Percentiles rank a stretch among this genome's conserved stretches.
phyloP scores from a whole-genome alignment of 2,888 invertebrate species.

The Allophyes oxyacanthae region DNA sequence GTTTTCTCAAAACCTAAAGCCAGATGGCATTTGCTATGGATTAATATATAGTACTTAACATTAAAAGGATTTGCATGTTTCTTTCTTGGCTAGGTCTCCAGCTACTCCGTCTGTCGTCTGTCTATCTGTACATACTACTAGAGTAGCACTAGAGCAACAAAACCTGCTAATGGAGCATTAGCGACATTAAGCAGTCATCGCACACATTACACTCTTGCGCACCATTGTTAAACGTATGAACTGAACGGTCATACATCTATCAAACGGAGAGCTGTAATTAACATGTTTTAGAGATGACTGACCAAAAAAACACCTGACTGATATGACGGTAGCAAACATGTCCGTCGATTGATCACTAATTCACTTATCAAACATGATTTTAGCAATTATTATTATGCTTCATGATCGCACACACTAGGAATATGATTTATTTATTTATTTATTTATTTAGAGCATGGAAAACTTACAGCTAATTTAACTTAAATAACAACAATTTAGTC shows the following conservation, averaged over 20 bases:
- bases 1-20: no score
- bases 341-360: no score
- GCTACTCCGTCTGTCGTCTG: slow-evolving; percentile 26
- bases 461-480: no score
- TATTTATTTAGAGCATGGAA: no score
- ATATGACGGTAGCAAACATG: not conserved
- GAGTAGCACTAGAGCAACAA: slow-evolving; percentile 36
- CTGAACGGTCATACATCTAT: slow-evolving; percentile 39
- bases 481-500: no score
- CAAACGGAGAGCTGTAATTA: slow-evolving; percentile 28
- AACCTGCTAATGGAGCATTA: slow-evolving; percentile 49
- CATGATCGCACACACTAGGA: no score
- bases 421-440: no score
- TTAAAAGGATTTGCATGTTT: not conserved
- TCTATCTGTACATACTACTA: slow-evolving; percentile 29
- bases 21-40: no score
- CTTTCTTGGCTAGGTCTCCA: slow-evolving; percentile 6
- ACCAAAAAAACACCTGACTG: not conserved
- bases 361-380: no score
- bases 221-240: slow-evolving; percentile 31
- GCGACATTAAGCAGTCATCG: slow-evolving; percentile 49
- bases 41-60: no score
- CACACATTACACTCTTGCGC: slow-evolving; percentile 34
- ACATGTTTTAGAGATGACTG: slow-evolving; percentile 11
- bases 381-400: no score